Evolutionary conservation across 2,888 invertebrate species (phyloP), one percentile per base, ranked within the genome.

Genomic region (Drosophila gaucha): DNA sequence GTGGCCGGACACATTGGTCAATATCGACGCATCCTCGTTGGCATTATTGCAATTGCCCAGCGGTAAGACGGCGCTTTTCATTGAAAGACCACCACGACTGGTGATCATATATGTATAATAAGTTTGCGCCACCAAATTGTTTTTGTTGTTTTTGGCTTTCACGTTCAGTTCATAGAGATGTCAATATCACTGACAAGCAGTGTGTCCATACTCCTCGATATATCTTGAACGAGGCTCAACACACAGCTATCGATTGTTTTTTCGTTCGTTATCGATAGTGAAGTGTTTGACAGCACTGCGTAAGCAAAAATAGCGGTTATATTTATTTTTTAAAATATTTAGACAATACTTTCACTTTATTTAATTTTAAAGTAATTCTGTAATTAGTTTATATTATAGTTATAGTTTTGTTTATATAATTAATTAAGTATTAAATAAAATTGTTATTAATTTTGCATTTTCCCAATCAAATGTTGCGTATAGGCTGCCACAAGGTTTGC

Each of bases 401-500:
- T 41, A 9, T 22, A 1, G 16, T 20, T 36, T 18, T 18, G 12
- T 6, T n/a, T 26, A 36, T 16, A 16, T 10, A 30, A 30, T 10
- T 30, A 10, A 9, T 30, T 9, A 30, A 30, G 3, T 30, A 6
- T 30, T 6, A 9, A 10, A 9, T 30, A 30, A 30, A 5, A 30
- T 30, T 2, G 6, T 31, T 20, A 9, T 46, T 20, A 31, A 28
- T 38, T 43, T 36, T 57, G 39, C 28, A 83, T 41, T 63, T 74
- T 67, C 0, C 59, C 71, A 14, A 83, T 72, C 38, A 86, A 67
- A n/a, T 80, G 80, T 28, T 83, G 80, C 1, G 87, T 74, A 43
- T 80, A 85, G 6, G 78, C 82, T 5, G 85, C 69, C 28, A 83
- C 78, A 30, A 78, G 54, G 31, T 68, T 84, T 2, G 78, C 78